Evolutionary conservation across 2,888 invertebrate genomes (phyloP), one percentile per base, ranked within the genome.

Genomic region (Nezara viridula): DNA sequence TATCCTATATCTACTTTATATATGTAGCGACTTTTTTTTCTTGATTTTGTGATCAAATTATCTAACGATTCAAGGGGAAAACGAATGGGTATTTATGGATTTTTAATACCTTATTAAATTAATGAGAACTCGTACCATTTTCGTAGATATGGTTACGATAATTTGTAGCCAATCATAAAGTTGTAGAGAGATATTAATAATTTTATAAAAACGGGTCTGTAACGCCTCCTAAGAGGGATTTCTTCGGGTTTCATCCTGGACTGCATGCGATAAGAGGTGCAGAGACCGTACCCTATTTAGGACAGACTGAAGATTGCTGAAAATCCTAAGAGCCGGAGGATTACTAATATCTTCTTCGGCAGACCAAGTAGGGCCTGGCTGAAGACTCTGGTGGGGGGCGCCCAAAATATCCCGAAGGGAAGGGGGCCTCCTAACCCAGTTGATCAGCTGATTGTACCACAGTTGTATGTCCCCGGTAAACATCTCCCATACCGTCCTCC

Each of bases 331-430:
- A 81, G n/a, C 44, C 40, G 7, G 40, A 44, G 44, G 81, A 81
- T 81, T 81, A 81, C 44, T 81, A 81, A 81, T 6, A 81, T 24
- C 44, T 24, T 12, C 1, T 44, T 5, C 14, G 40, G 81, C 81
- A 44, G 81, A 81, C 81, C 81, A 81, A 81, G 81, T 81, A 81
- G 81, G 81, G 81, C 81, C 81, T 81, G 81, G 77, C 12, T n/a
- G 44, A 24, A 24, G 44, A n/a, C n/a, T 12, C n/a, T 10, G 44
- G 81, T 21, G 14, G 81, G 81, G 40, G 81, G 44, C 10, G 24
- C 24, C 19, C 81, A 14, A 44, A 81, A 81, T 44, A 44, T 16
- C 44, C 44, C 77, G 6, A 6, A 24, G 81, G 81, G 81, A 81
- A 47, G 81, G 81, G 81, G 81, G 81, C 81, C 81, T 37, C 44